Conservation (phyloP, 2,113 vertebrate species). For the Isurus oxyrinchus region DNA sequence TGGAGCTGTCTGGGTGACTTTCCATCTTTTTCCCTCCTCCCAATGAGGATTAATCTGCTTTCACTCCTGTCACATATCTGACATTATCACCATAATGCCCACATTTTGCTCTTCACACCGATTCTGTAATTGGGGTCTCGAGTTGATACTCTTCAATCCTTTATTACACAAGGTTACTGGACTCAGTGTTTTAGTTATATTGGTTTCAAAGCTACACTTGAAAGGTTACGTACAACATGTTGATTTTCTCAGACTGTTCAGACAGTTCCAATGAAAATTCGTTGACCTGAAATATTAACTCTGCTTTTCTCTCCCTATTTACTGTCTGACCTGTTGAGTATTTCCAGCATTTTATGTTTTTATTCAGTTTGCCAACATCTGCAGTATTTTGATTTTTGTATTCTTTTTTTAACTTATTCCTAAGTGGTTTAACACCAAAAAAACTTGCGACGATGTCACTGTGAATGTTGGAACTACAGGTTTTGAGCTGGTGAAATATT, state of each 20-base stretch:
- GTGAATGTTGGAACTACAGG: background rate
- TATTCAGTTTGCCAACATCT: background rate
- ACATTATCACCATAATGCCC: background rate
- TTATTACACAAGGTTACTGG: background rate
- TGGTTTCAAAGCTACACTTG: background rate
- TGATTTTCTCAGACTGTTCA: conserved; percentile 65
- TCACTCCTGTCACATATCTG: background rate
- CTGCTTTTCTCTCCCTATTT: background rate
- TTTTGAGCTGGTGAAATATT: background rate
- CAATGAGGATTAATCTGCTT: background rate
- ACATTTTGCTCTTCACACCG: too few species aligned
- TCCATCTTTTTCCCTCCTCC: background rate
- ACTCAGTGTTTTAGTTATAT: background rate
- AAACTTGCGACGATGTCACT: background rate
- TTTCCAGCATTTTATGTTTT: background rate
- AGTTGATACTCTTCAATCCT: background rate
- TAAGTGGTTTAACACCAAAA: background rate
- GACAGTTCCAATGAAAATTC: conserved; percentile 53
- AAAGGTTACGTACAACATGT: background rate
- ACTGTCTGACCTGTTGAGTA: background rate
- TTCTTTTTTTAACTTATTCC: background rate
- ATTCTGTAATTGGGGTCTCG: background rate
- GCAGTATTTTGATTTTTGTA: background rate
- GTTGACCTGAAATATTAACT: background rate
- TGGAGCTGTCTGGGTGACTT: background rate